phyloP scores from a whole-genome alignment of 2,113 vertebrate genomes.

The Tetrao urogallus region DNA sequence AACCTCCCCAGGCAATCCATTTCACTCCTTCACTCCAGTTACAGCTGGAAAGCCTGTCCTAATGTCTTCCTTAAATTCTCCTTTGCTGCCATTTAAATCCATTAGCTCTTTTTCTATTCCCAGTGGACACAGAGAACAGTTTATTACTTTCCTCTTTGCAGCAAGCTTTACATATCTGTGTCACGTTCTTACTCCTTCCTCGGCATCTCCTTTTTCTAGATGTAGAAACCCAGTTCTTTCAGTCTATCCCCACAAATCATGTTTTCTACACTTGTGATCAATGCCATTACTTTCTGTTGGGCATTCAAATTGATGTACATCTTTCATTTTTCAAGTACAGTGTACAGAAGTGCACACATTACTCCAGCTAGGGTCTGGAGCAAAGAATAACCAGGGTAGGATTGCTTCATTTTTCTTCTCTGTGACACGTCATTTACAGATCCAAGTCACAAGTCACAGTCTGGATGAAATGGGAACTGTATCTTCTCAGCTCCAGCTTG shows the following conservation, averaged over 20 bases:
- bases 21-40: constrained; percentile 14
- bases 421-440: not conserved
- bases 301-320: not conserved
- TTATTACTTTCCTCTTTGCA: constrained; percentile 2
- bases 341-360: not conserved
- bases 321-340: not conserved
- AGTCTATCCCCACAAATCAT: not conserved
- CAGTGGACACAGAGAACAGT: constrained; percentile 23
- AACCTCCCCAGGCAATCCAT: constrained; percentile 50
- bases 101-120: constrained; percentile 52
- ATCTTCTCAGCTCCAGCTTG: not conserved
- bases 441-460: not conserved
- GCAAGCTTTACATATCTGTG: not conserved
- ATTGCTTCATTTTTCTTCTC: constrained; percentile 1
- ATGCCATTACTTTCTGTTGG: not conserved
- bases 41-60: constrained; percentile 37
- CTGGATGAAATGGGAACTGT: not conserved
- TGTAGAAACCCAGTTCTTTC: not conserved
- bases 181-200: not conserved
- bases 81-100: constrained; percentile 46
- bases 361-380: not conserved
- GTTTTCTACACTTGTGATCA: constrained; percentile 2
- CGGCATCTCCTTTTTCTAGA: not conserved
- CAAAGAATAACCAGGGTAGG: not conserved
- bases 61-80: constrained; percentile 44